phyloP scores from a whole-genome alignment of 2,113 vertebrate genomes.

The Thryonomys swinderianus region DNA sequence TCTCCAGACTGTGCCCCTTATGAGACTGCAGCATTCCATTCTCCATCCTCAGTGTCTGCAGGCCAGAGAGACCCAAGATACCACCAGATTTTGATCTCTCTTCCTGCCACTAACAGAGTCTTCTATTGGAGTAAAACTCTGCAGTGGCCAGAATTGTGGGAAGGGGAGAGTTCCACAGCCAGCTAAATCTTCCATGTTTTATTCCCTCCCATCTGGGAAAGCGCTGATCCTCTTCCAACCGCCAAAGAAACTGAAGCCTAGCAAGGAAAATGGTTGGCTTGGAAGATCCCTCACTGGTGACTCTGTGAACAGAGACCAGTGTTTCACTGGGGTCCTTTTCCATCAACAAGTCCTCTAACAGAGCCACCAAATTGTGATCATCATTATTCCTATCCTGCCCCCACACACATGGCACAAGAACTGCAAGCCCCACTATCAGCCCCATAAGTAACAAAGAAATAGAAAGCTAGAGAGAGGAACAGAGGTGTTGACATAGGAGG shows the following conservation, averaged over 20 bases:
- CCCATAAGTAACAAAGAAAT: background rate
- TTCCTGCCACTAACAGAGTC: background rate
- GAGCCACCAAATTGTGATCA: too few species aligned
- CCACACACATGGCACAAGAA: too few species aligned
- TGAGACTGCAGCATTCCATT: rapidly evolving
- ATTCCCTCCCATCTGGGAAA: background rate
- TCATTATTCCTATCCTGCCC: too few species aligned
- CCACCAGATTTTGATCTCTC: background rate
- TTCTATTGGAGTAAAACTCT: too few species aligned
- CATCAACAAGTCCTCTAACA: too few species aligned
- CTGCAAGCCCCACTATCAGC: too few species aligned
- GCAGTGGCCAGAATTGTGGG: background rate
- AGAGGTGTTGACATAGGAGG: rapidly evolving
- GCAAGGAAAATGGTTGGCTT: background rate
- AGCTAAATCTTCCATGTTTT: background rate
- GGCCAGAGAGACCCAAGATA: background rate
- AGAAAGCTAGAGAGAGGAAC: background rate
- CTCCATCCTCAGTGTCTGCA: rapidly evolving
- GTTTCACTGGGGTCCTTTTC: background rate
- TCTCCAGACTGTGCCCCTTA: background rate
- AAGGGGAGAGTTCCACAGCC: too few species aligned
- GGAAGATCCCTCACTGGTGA: background rate
- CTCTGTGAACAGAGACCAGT: background rate
- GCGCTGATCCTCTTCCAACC: rapidly evolving
- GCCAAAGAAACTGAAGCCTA: background rate